These are phyloP conservation scores for Sylvia borin DNA, from an alignment of 2,797 vertebrate species.

Conservation along the genomic window DNA sequence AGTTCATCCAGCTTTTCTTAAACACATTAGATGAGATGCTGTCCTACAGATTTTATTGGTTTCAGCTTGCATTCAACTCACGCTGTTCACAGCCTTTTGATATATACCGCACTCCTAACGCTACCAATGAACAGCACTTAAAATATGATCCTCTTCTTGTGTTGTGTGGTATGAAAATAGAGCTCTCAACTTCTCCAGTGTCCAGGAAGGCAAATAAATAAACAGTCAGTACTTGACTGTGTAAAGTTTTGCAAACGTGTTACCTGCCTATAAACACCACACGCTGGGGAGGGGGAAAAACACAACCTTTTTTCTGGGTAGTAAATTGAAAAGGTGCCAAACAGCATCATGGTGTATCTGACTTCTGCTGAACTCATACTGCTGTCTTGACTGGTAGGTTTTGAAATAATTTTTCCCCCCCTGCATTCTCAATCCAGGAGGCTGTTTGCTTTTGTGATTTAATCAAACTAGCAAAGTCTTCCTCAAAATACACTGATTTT, in stretches of 20 bases:
- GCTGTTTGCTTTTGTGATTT: background rate
- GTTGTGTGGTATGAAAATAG: background rate
- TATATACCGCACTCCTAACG: background rate
- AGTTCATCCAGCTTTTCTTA: conserved; percentile 54
- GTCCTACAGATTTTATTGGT: conserved; percentile 31
- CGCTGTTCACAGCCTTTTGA: background rate
- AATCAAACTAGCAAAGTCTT: background rate
- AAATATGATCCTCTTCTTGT: background rate
- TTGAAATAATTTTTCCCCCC: background rate
- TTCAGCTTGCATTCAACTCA: conserved; percentile 38
- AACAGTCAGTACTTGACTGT: background rate
- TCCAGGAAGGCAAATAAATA: background rate
- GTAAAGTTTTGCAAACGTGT: background rate
- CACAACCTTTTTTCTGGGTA: rapidly evolving
- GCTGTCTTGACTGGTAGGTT: background rate
- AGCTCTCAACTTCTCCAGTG: background rate
- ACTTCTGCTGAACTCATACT: background rate
- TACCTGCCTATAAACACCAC: background rate
- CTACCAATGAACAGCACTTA: background rate
- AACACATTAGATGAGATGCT: conserved; percentile 11
- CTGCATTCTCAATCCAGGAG: background rate
- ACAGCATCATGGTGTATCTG: background rate
- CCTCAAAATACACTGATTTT: background rate
- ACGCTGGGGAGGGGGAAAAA: rapidly evolving
- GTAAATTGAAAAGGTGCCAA: background rate